Evolutionary conservation across 2,797 vertebrate genomes (phyloP), one percentile per base, ranked within the genome.

Genomic region (Acanthiza pusilla): DNA sequence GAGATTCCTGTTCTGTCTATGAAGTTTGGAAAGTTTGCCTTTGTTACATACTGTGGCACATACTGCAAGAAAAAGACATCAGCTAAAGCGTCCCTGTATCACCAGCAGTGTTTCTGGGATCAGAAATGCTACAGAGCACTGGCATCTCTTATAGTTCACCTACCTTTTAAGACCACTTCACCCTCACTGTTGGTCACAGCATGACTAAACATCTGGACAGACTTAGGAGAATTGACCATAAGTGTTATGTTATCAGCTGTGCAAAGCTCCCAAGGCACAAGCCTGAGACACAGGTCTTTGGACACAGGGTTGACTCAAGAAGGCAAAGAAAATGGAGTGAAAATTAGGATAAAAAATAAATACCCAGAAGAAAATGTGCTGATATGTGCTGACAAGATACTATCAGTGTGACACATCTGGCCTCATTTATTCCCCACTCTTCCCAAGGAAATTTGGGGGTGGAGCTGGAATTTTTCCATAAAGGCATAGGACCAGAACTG

Each of bases 81-180:
- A 53, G 16, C 25, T 70, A 1, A 84, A 77, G 9, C 1, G 0
- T 27, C 29, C 13, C 20, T n/a, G 5, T 54, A 21, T 51, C 21
- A 73, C 13, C 20, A 77, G 16, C 38, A 58, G 25, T 48, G 5
- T 54, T 87, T 40, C 48, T 78, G 55, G 27, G 45, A 13, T 29
- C 43, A 81, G 57, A 50, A 74, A 30, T 66, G 22, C 27, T 7
- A 2, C 78, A 29, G 51, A 30, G 5, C 6, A 2, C 66, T 87
- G 43, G 16, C 13, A 16, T 45, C 27, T 80, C 30, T 30, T 76
- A 32, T 16, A 66, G n/a, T 76, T 94, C 42, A 61, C 16, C 18
- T 72, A 27, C 25, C 36, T 57, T 15, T 61, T 76, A 54, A 47
- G 54, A 68, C 15, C 4, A n/a, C 20, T 57, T 89, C 57, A 48